Evolutionary conservation across 2,797 vertebrate genomes (phyloP), one percentile per base, ranked within the genome.

Genomic region (Chelon auratus): DNA sequence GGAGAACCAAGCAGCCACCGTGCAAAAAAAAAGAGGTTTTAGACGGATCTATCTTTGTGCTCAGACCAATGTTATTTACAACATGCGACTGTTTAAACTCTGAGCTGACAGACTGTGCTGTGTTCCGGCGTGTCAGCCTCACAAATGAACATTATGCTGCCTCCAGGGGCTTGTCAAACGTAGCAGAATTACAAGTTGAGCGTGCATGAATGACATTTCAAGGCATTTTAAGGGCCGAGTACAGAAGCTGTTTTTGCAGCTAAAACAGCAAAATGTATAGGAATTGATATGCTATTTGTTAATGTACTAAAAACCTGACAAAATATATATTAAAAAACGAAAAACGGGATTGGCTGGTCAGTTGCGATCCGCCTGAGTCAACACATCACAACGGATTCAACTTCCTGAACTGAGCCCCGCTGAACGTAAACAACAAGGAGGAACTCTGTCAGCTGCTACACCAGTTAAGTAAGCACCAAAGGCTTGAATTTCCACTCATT

Each of bases 121-220:
- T 47, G 62, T 56, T 65, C 17, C 20, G 30, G 69, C 72, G 56
- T 3, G 65, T 56, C 62, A 26, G 1, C 24, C 26, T 51, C 20
- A 42, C 26, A 43, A 39, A 56, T 73, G 30, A 70, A 56, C 17
- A 43, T 43, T 1, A 22, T 4, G 3, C 47, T 57, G 67, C 74
- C 74, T 63, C 61, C 30, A 15, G 57, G 81, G 66, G 53, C 57
- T 59, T 65, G 69, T 77, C 77, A 77, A 45, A 55, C 40, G 30
- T 9, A 40, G 48, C 20, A 42, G 43, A 52, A 40, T 47, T 61
- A 47, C 22, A 74, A 42, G 66, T n/a, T 61, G 24, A 61, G 45
- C 17, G 30, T 2, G 50, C 9, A n/a, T 68, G 11, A 62, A 6
- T 42, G 14, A 26, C 39, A 13, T 22, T 12, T 48, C 20, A 13